Percentiles rank a stretch among this genome's conserved stretches.
These are phyloP conservation scores for Xenopus tropicalis DNA, from an alignment of 2,113 vertebrate species.

Conservation along the genomic window UCB_Xtro_10.0 CM004450.2:89368501-89369000, in stretches of 20 bases:
- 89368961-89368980: conserved; percentile 1
- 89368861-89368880: conserved; percentile 3
- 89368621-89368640: neutral
- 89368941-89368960: conserved; percentile 6
- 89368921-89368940: conserved; percentile 4
- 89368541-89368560: too few species aligned
- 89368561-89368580: too few species aligned
- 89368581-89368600: neutral
- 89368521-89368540: too few species aligned
- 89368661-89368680: neutral
- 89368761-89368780: neutral
- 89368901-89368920: conserved; percentile 5
- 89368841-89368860: conserved; percentile 4
- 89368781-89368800: neutral
- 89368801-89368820: conserved; percentile 2
- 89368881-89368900: neutral
- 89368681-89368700: neutral
- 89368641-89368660: neutral
- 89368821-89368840: conserved; percentile 3
- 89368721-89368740: conserved; percentile 4
- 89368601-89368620: neutral
- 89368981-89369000: conserved; percentile 3
- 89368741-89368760: neutral
- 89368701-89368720: neutral
- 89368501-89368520: too few species aligned